Base-by-base conservation (phyloP, 1,140 invertebrate genomes). In the Pseudomyrmex cubaensis region DNA sequence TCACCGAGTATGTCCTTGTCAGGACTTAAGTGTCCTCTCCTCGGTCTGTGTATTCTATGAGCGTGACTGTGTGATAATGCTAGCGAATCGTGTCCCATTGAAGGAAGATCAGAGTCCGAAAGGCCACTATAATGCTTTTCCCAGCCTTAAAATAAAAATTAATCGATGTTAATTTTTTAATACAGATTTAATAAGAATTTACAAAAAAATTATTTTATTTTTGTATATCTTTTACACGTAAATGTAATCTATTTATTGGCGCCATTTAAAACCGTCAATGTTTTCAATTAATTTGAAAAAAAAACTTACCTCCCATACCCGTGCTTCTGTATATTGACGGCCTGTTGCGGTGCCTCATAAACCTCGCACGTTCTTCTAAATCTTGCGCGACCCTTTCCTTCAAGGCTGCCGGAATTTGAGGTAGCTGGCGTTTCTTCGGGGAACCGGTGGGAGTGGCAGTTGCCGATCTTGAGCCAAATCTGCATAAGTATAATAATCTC, bases 401-500 rank as follows among this genome's bases (percentile, higher is more conserved):
- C 82, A 97, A 93, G 70, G 96, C 96, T 86, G 95, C 94, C 90
- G 97, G 98, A 91, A 99, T 98, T 94, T 98, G 97, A 86, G 98
- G 98, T 87, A 99, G 95, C 95, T 99, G 98, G 83, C 98, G 95
- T 94, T 99, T 99, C 95, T 99, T 99, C 44, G 98, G 98, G 52
- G 98, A 99, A 57, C 98, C 98, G 46, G 98, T 98, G 63, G 98
- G 98, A n/a, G 98, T 98, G 48, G 97, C 97, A 50, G 97, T 98
- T 54, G 97, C 97, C 61, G 98, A 98, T 56, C 97, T 96, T 46
- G 97, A 98, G 91, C 97, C 96, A 90, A 97, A 97, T 85, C 96
- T 95, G 74, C 94, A 95, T 22, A 84, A 35, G 9, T 25, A 70
- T 17, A 17, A n/a, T 56, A 22, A 22, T 25, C 7, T 35, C 5